Percentiles rank a stretch among this genome's conserved stretches.
Conservation (phyloP, 2,797 vertebrate genomes). For the Zenarchopterus dispar region DNA sequence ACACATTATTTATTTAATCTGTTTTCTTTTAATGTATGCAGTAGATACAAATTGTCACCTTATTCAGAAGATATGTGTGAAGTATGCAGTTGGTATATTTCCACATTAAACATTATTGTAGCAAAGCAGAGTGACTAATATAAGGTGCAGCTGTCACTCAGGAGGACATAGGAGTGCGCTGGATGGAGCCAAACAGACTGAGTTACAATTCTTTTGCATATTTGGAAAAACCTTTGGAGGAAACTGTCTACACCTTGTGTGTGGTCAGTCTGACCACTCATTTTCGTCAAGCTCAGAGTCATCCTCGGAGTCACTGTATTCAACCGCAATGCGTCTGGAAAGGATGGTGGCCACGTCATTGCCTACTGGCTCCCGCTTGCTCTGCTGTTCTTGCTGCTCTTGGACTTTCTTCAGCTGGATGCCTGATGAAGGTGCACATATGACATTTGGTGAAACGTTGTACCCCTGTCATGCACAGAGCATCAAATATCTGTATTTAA, state of each 20-base stretch:
- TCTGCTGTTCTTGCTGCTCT: constrained; percentile 93
- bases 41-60: not conserved
- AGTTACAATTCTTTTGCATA: constrained; percentile 5
- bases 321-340: constrained; percentile 94
- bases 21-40: not conserved
- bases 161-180: constrained; percentile 11
- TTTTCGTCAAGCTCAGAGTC: constrained; percentile 95
- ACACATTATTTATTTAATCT: not conserved
- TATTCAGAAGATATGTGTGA: not conserved
- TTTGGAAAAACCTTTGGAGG: not conserved
- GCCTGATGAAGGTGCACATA: constrained; percentile 75
- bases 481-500: too few species aligned
- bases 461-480: not conserved
- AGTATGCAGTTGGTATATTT: not conserved
- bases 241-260: not conserved
- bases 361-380: constrained; percentile 89
- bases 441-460: not conserved
- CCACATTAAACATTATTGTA: constrained; percentile 7
- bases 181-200: constrained; percentile 34
- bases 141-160: not conserved
- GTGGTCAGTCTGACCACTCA: constrained; percentile 91
- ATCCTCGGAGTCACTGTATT: constrained; percentile 94
- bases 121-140: constrained; percentile 1
- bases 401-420: constrained; percentile 96
- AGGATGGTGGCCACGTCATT: constrained; percentile 96